phyloP scores from a whole-genome alignment of 2,797 vertebrate genomes.

The Cuculus canorus region DNA sequence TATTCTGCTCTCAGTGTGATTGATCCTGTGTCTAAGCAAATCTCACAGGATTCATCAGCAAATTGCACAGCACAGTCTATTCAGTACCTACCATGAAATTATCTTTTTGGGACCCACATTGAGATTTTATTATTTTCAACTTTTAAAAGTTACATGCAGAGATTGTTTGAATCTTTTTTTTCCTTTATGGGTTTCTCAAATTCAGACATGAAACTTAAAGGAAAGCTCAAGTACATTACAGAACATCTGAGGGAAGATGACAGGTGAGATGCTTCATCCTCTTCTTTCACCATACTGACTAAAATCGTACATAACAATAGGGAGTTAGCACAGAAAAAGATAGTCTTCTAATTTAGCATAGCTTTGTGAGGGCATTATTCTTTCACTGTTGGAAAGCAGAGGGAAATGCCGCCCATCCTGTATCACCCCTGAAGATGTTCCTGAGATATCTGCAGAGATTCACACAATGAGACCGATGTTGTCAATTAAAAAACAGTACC shows the following conservation, averaged over 20 bases:
- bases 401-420: background rate
- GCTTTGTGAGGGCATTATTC: background rate
- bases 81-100: background rate
- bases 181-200: background rate
- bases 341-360: background rate
- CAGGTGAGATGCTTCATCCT: background rate
- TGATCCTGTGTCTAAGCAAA: background rate
- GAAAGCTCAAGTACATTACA: background rate
- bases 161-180: background rate
- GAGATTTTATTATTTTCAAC: constrained; percentile 1
- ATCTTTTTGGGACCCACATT: background rate
- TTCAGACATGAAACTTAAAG: background rate
- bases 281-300: background rate
- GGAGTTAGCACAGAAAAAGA: background rate
- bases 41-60: background rate
- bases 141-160: background rate
- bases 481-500: constrained; percentile 18
- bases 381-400: constrained; percentile 14
- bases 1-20: background rate
- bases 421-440: background rate
- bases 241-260: background rate
- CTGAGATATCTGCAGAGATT: background rate
- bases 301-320: background rate
- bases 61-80: background rate
- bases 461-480: constrained; percentile 5